Evolutionary conservation across 2,113 vertebrate species (phyloP), one percentile per base, ranked within the genome.

Genomic region (Paramormyrops kingsleyae): DNA sequence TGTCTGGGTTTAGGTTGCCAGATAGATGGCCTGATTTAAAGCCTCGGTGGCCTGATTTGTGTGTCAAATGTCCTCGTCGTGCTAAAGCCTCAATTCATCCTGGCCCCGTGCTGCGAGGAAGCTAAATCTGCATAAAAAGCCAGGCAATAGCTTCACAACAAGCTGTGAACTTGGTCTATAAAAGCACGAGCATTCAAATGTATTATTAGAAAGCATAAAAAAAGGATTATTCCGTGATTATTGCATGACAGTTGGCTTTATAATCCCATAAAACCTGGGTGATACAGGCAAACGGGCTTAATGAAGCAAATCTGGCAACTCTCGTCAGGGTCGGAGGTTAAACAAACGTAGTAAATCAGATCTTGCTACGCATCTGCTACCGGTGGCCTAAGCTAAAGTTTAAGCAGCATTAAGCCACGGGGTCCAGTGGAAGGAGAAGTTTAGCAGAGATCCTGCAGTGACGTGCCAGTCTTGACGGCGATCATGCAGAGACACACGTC

Each of bases 201-300:
- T 84, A 84, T 84, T 84, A 84, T 84, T 84, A 84, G 83, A 84
- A 84, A 84, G 44, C 83, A 84, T 84, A 84, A 24, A 46, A 83
- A 84, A 46, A 84, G 83, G 83, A 84, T 84, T 84, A 84, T 84
- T 84, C 39, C 83, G 3, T 47, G 83, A 44, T 84, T 84, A 47
- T 47, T 21, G 39, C 83, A 84, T 84, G 83, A 44, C 83, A 84
- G 85, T 87, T 87, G 85, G 46, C 49, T 87, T 87, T 87, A 47
- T 52, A 87, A 53, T 87, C 85, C 49, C 47, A 86, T 86, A 47
- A 86, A 86, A 27, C 46, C 42, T 9, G 44, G 49, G 49, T 17
- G 44, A 87, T 35, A 47, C 24, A 87, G 49, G 49, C 85, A 87
- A 53, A 47, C 85, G 24, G 85, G 85, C 27, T 53, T 52, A 87